phyloP scores from a whole-genome alignment of 2,113 vertebrate genomes.

The Eulemur macaco region DNA sequence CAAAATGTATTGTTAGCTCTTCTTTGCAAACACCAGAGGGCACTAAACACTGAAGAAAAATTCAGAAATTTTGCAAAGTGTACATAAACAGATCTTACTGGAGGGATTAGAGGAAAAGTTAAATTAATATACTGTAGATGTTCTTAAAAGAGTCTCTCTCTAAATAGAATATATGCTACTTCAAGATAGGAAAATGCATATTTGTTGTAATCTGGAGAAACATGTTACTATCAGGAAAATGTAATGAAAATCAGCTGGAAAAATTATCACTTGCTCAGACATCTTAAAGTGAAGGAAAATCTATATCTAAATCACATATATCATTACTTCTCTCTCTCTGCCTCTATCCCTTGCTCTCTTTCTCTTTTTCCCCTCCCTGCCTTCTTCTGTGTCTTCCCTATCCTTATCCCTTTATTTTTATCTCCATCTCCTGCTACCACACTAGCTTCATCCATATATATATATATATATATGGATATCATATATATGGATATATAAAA shows the following conservation, averaged over 20 bases:
- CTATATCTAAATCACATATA: background rate
- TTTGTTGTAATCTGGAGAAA: background rate
- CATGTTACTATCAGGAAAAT: background rate
- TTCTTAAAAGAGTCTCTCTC: background rate
- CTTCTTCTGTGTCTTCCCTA: background rate
- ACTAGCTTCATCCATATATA: background rate
- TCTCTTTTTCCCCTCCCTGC: background rate
- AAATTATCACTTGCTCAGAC: background rate
- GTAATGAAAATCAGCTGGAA: background rate
- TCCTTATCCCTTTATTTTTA: background rate
- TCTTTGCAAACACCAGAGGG: constrained; percentile 65
- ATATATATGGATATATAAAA: background rate
- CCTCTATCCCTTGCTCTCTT: background rate
- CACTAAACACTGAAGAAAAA: constrained; percentile 49
- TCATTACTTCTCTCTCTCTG: background rate
- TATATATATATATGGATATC: background rate
- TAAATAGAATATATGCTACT: background rate
- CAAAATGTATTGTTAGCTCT: background rate
- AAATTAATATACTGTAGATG: background rate
- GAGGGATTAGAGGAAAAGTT: constrained; percentile 22
- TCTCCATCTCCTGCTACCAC: background rate
- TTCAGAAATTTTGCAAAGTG: background rate
- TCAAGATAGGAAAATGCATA: background rate
- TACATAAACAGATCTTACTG: background rate
- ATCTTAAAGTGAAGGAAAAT: background rate